These are phyloP conservation scores for Drosophila quasianomalipes DNA, from an alignment of 2,888 invertebrate species.

Conservation along the genomic window DNA sequence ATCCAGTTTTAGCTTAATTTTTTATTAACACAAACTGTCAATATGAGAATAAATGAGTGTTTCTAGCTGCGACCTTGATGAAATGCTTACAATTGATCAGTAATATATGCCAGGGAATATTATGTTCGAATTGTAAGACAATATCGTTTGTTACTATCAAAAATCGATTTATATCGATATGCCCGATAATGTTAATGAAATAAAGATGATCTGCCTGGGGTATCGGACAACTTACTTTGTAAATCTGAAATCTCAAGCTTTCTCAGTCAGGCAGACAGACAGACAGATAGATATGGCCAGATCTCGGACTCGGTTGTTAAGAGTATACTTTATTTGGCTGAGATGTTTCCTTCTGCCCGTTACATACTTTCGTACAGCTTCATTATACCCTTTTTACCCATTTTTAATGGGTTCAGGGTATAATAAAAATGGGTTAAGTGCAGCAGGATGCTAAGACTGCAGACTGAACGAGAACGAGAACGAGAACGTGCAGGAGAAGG, in stretches of 20 bases:
- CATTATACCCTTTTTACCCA: not conserved
- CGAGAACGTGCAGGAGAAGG: not conserved
- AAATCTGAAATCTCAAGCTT: not conserved
- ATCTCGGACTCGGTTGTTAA: not conserved
- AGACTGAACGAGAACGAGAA: slow-evolving; percentile 14
- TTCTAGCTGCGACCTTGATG: too few relatives aligned
- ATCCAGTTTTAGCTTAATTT: too few relatives aligned
- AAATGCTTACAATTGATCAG: not conserved
- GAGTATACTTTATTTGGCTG: not conserved
- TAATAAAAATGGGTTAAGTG: slow-evolving; percentile 73
- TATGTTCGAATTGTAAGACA: not conserved
- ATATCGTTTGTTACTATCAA: not conserved
- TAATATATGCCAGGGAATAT: not conserved
- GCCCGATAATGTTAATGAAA: not conserved
- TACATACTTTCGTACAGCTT: not conserved
- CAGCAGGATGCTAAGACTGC: slow-evolving; percentile 57
- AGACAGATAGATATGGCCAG: not conserved
- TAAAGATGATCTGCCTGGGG: not conserved
- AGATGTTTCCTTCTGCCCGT: not conserved
- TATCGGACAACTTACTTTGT: not conserved
- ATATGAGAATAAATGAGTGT: too few relatives aligned
- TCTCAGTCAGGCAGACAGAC: not conserved
- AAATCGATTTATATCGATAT: not conserved
- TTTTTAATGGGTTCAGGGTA: slow-evolving; percentile 24
- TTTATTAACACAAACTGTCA: too few relatives aligned